Evolutionary conservation across 2,113 vertebrate genomes (phyloP).

Genomic region (Gopherus evgoodei): DNA sequence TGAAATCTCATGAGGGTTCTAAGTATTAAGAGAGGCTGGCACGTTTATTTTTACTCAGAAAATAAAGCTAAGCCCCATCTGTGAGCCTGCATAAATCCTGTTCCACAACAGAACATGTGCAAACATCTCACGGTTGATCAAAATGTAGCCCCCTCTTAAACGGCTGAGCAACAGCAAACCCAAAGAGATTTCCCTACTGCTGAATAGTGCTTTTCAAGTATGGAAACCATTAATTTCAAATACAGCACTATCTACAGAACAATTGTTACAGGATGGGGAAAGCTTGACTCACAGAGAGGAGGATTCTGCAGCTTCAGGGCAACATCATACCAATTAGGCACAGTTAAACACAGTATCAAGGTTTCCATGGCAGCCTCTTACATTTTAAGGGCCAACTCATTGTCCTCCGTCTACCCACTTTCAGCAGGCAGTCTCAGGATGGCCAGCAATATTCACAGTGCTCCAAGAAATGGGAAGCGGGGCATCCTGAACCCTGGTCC

Average conservation of each 20-base stretch:
- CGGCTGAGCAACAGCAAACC: background rate
- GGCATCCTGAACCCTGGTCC: constrained; percentile 21
- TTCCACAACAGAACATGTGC: background rate
- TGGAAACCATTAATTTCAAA: background rate
- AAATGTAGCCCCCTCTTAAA: background rate
- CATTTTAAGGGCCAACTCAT: background rate
- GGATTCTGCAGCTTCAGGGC: constrained; percentile 16
- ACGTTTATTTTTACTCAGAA: fast-evolving
- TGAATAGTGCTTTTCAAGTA: background rate
- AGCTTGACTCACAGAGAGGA: background rate
- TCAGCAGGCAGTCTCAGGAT: constrained; percentile 20
- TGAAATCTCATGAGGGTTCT: background rate
- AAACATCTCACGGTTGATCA: background rate
- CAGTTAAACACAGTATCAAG: background rate
- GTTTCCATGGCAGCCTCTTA: constrained; percentile 29
- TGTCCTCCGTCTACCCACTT: background rate
- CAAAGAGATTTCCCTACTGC: background rate
- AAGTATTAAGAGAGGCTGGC: background rate
- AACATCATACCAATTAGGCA: constrained; percentile 37
- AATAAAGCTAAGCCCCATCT: background rate
- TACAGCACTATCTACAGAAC: background rate
- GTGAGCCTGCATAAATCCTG: background rate
- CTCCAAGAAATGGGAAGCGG: constrained; percentile 39
- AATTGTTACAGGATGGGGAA: background rate
- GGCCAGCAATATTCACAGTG: constrained; percentile 47